Percentiles rank a stretch among this genome's conserved stretches.
These are phyloP conservation scores for Chouioia cunea DNA, from an alignment of 2,888 invertebrate species.

Conservation along the genomic window DNA sequence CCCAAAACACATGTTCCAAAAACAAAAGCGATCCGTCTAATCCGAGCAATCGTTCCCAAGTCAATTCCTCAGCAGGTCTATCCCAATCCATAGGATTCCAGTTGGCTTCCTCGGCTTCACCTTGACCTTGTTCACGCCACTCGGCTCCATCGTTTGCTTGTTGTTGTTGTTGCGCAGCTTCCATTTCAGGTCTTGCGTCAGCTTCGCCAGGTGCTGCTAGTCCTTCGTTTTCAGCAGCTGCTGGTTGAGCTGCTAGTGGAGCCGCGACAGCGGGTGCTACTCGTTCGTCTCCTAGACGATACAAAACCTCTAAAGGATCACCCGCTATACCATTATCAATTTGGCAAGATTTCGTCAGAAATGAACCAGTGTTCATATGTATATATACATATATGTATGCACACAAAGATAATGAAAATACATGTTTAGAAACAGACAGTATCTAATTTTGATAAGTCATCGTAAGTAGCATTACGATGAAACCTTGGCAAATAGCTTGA, in stretches of 20 bases:
- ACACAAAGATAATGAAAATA: too few species aligned
- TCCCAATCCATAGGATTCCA: slow-evolving; percentile 99
- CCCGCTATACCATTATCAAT: too few species aligned
- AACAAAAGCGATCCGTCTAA: slow-evolving; percentile 97
- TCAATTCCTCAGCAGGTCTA: slow-evolving; percentile 95
- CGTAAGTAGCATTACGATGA: too few species aligned
- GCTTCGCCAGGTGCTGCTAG: slow-evolving; percentile 53
- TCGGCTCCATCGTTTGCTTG: slow-evolving; percentile 53
- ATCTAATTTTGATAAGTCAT: too few species aligned
- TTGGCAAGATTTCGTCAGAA: too few species aligned
- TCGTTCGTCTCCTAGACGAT: too few species aligned
- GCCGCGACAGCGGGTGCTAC: neutral
- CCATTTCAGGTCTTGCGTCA: slow-evolving; percentile 56
- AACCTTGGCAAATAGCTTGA: too few species aligned
- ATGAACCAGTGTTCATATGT: too few species aligned
- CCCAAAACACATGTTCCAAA: slow-evolving; percentile 99
- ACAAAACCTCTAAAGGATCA: too few species aligned
- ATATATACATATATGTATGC: too few species aligned
- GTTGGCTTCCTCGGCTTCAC: slow-evolving; percentile 82
- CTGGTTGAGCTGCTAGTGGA: neutral
- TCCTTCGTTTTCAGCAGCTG: neutral
- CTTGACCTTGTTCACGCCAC: slow-evolving; percentile 69
- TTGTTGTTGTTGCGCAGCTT: slow-evolving; percentile 53
- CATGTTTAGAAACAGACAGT: too few species aligned
- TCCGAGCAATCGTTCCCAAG: slow-evolving; percentile 97